Percentiles rank a stretch among this genome's conserved stretches.
These are phyloP conservation scores for Trisateles emortualis DNA, from an alignment of 2,888 invertebrate genomes.

Conservation along the genomic window DNA sequence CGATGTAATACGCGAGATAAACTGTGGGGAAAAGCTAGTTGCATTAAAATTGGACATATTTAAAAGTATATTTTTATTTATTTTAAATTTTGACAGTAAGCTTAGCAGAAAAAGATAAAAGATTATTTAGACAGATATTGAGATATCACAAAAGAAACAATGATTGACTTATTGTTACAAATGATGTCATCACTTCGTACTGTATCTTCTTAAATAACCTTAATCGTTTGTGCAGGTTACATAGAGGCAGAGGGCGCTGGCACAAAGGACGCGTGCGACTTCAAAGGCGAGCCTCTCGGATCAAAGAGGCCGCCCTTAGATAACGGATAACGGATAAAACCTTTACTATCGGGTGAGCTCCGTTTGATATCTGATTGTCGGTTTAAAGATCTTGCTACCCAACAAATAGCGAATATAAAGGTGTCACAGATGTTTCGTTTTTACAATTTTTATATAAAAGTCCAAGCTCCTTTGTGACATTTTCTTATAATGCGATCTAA, in stretches of 20 bases:
- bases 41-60: too few species aligned
- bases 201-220: constrained; percentile 53
- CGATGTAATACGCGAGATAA: too few species aligned
- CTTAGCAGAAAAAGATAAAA: too few species aligned
- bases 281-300: constrained; percentile 72
- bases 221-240: constrained; percentile 72
- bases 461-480: constrained; percentile 43
- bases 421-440: constrained; percentile 57
- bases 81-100: too few species aligned
- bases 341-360: constrained; percentile 60
- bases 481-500: constrained; percentile 42
- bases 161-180: constrained; percentile 34
- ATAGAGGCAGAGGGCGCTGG: constrained; percentile 43
- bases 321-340: constrained; percentile 72
- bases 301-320: constrained; percentile 71
- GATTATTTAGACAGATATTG: too few species aligned
- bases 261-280: constrained; percentile 70
- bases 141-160: background rate
- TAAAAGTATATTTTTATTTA: too few species aligned
- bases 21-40: too few species aligned
- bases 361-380: constrained; percentile 80
- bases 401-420: constrained; percentile 61
- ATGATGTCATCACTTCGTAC: constrained; percentile 51
- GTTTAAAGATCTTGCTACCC: constrained; percentile 63
- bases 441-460: constrained; percentile 33